These are phyloP conservation scores for Diaperis boleti DNA, from an alignment of 2,888 invertebrate species.

Conservation along the genomic window DNA sequence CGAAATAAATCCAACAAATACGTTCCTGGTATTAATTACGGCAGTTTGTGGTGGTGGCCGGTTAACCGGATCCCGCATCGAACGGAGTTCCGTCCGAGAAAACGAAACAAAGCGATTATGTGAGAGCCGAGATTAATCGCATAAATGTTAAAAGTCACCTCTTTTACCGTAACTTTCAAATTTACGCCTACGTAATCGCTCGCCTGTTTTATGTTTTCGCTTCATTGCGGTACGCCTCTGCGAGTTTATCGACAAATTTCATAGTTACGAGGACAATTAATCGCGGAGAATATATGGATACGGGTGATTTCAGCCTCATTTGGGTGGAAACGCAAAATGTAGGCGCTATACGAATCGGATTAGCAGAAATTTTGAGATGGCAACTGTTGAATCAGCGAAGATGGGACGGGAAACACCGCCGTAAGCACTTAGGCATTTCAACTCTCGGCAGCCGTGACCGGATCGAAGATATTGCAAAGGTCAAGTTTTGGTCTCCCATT, in stretches of 20 bases:
- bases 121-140: too few relatives aligned
- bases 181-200: conserved; percentile 34
- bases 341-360: too few relatives aligned
- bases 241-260: background rate
- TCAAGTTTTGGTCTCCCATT: too few relatives aligned
- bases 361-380: background rate
- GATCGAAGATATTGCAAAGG: conserved; percentile 19
- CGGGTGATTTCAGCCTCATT: background rate
- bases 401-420: conserved; percentile 2
- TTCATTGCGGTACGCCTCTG: conserved; percentile 15
- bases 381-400: background rate
- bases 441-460: conserved; percentile 8
- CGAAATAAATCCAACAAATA: background rate
- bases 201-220: background rate
- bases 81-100: conserved; percentile 11
- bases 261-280: conserved; percentile 1
- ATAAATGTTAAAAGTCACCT: conserved; percentile 38
- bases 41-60: background rate
- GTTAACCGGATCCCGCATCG: background rate
- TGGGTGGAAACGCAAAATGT: background rate
- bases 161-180: conserved; percentile 39
- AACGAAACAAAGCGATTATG: conserved; percentile 9
- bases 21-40: conserved; percentile 4
- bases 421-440: conserved; percentile 5
- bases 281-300: background rate